Conservation (phyloP, 2,888 invertebrate genomes). For the Urechis unicinctus region DNA sequence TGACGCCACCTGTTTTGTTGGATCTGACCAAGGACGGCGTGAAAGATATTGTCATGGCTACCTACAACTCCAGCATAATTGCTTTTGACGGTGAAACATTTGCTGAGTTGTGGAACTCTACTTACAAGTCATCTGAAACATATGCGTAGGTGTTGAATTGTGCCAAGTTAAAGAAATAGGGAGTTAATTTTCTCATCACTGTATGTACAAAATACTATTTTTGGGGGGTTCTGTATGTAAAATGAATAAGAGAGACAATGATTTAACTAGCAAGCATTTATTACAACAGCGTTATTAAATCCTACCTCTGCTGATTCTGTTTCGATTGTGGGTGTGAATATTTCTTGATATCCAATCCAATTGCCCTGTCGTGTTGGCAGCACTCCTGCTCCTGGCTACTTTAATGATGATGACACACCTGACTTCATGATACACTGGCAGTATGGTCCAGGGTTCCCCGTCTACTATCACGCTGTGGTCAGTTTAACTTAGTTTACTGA, state of each 20-base stretch:
- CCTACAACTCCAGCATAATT: conserved; percentile 66
- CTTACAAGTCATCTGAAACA: conserved; percentile 62
- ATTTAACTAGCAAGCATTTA: not conserved
- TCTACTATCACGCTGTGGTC: conserved; percentile 69
- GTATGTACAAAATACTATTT: not conserved
- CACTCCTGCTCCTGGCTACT: conserved; percentile 73
- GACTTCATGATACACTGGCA: conserved; percentile 72
- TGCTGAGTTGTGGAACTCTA: conserved; percentile 67
- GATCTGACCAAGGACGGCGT: conserved; percentile 68
- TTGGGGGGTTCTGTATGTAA: not conserved
- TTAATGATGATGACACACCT: conserved; percentile 68
- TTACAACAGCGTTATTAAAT: not conserved
- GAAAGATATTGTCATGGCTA: conserved; percentile 67
- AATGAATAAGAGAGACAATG: not conserved
- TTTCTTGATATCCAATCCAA: not conserved
- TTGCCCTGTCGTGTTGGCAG: not conserved
- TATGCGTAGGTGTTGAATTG: conserved; percentile 52
- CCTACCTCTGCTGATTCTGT: not conserved
- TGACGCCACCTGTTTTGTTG: conserved; percentile 60
- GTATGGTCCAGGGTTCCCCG: conserved; percentile 65
- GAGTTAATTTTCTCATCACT: too few relatives aligned
- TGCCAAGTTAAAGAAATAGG: too few relatives aligned
- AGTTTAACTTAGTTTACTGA: conserved; percentile 21
- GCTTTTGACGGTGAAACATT: conserved; percentile 68
- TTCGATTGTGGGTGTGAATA: not conserved